phyloP scores from a whole-genome alignment of 2,113 vertebrate genomes.

The Naja naja region DNA sequence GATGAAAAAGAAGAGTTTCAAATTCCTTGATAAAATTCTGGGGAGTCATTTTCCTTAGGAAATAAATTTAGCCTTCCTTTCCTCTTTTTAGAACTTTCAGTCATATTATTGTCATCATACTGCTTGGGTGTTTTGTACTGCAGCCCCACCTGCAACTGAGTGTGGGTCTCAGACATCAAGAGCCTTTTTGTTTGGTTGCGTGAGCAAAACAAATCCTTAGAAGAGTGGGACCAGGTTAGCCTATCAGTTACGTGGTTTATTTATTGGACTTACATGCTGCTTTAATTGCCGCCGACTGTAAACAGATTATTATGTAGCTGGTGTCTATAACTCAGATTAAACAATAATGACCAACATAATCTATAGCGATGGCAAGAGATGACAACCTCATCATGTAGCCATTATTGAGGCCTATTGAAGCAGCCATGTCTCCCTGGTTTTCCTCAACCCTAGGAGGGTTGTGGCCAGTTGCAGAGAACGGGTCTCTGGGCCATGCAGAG shows the following conservation, averaged over 20 bases:
- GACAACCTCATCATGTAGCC: background rate
- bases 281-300: background rate
- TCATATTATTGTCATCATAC: background rate
- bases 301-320: background rate
- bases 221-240: background rate
- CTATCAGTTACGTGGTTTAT: background rate
- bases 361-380: background rate
- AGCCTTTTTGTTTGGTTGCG: background rate
- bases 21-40: background rate
- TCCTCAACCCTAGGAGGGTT: background rate
- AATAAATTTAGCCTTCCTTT: background rate
- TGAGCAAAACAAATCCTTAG: background rate
- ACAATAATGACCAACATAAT: background rate
- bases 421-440: background rate
- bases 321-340: background rate
- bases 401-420: background rate
- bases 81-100: background rate
- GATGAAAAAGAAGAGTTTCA: background rate
- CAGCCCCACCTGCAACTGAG: background rate
- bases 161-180: background rate
- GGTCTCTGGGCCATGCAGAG: background rate
- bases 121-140: background rate
- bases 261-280: background rate
- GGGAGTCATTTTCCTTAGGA: background rate
- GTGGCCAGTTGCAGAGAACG: background rate